Evolutionary conservation across 2,113 vertebrate species (phyloP).

Genomic region (Condylura cristata): DNA sequence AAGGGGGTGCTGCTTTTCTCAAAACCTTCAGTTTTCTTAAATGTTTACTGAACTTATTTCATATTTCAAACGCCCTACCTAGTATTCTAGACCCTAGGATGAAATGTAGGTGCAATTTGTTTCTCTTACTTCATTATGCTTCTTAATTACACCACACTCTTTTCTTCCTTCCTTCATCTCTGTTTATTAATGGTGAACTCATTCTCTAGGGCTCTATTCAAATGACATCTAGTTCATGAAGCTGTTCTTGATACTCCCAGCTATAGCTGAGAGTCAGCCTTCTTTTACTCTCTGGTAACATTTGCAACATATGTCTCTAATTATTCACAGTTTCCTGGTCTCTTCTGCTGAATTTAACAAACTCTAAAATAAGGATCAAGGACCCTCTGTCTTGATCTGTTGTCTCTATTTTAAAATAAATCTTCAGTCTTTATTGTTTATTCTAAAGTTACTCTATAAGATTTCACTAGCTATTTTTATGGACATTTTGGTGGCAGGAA

Average conservation of each 20-base stretch:
- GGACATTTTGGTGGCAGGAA: not conserved
- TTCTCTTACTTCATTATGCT: not conserved
- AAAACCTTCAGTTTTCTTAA: not conserved
- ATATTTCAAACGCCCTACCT: not conserved
- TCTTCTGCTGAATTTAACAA: not conserved
- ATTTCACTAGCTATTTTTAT: not conserved
- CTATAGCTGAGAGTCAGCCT: not conserved
- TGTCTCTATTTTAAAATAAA: not conserved
- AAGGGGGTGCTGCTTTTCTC: not conserved
- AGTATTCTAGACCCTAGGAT: not conserved
- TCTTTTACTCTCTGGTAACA: not conserved
- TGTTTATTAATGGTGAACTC: not conserved
- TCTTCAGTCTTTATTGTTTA: not conserved
- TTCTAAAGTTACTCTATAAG: not conserved
- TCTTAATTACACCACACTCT: not conserved
- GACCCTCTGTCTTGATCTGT: not conserved
- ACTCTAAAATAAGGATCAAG: not conserved
- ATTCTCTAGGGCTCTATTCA: not conserved
- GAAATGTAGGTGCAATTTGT: not conserved
- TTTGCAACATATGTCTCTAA: not conserved
- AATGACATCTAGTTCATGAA: not conserved
- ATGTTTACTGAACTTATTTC: not conserved
- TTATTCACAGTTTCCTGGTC: not conserved
- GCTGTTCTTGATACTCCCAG: not conserved
- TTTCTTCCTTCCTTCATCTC: not conserved